Percentiles rank a stretch among this genome's conserved stretches.
Evolutionary conservation across 2,797 vertebrate genomes (phyloP).

Genomic region (Coranthus polyacanthus): DNA sequence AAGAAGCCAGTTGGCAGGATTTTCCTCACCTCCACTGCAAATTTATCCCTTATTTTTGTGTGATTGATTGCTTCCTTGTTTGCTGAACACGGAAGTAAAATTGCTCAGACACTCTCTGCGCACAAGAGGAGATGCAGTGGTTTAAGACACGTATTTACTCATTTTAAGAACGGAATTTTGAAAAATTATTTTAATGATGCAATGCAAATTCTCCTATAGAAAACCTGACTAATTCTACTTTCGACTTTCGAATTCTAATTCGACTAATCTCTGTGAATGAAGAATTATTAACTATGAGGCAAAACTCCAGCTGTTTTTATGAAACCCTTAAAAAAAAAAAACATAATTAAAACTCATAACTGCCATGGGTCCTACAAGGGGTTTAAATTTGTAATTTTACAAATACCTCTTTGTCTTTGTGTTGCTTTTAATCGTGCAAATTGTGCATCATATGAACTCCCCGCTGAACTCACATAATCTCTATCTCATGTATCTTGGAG

Average conservation of each 20-base stretch:
- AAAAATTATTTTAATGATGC: not conserved
- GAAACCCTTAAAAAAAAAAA: too few relatives aligned
- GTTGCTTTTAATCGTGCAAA: too few relatives aligned
- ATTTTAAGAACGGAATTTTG: conserved; percentile 10
- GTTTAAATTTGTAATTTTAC: too few relatives aligned
- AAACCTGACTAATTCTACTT: too few relatives aligned
- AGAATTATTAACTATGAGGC: too few relatives aligned
- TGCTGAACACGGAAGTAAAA: conserved; percentile 6
- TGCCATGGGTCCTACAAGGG: too few relatives aligned
- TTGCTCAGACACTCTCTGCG: conserved; percentile 3
- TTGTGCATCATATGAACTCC: not conserved
- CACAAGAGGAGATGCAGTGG: not conserved
- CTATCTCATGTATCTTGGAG: not conserved
- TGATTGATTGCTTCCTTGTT: conserved; percentile 34
- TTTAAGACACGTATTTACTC: conserved; percentile 4
- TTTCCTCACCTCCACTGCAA: conserved; percentile 14
- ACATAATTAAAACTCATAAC: too few relatives aligned
- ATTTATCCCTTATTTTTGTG: conserved; percentile 22
- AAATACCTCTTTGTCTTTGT: too few relatives aligned
- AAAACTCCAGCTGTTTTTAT: too few relatives aligned
- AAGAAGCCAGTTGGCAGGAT: conserved; percentile 31
- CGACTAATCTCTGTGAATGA: too few relatives aligned
- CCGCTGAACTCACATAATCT: not conserved
- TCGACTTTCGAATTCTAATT: too few relatives aligned
- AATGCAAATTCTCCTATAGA: too few relatives aligned